Evolutionary conservation across 1,140 invertebrate species (phyloP).

Genomic region (Yoshiicerus persimilis): DNA sequence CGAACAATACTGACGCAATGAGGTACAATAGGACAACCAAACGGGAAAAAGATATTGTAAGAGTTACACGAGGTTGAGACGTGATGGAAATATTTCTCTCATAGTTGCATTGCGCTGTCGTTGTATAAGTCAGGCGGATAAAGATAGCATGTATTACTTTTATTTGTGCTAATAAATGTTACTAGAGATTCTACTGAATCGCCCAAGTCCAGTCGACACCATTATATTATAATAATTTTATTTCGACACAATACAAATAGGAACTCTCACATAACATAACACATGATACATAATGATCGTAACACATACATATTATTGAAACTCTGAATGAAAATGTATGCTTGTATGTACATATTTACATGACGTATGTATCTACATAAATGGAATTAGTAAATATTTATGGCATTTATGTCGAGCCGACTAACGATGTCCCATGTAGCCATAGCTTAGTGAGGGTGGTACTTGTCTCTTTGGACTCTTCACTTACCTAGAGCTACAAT

Average conservation of each 20-base stretch:
- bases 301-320: too few species aligned
- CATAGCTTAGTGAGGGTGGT: too few species aligned
- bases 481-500: too few species aligned
- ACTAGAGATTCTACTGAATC: background rate
- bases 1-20: background rate
- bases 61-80: constrained; percentile 25
- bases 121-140: background rate
- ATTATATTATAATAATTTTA: too few species aligned
- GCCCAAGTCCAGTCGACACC: background rate
- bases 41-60: background rate
- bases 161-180: background rate
- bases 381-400: background rate
- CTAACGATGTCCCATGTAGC: background rate
- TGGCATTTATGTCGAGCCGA: background rate
- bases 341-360: background rate
- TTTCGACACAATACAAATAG: background rate
- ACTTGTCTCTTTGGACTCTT: too few species aligned
- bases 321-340: too few species aligned
- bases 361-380: background rate
- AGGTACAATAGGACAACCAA: background rate
- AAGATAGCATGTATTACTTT: background rate
- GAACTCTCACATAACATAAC: background rate
- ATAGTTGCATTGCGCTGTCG: background rate
- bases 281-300: too few species aligned
- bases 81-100: background rate